These are phyloP conservation scores for Buathra laborator DNA, from an alignment of 2,888 invertebrate genomes.

Conservation along the genomic window DNA sequence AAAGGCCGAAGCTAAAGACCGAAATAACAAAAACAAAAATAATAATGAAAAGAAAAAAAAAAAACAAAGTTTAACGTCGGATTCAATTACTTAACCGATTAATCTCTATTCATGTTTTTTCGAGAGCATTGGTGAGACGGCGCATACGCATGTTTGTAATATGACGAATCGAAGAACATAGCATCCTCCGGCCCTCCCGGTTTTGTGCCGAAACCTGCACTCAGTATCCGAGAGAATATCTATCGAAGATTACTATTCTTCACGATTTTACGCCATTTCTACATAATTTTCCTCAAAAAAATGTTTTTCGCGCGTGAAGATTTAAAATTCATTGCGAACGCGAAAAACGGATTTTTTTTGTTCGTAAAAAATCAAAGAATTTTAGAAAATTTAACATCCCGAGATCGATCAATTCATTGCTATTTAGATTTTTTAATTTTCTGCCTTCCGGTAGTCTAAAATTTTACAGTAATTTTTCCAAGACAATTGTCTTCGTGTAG, in stretches of 20 bases:
- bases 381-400: not conserved
- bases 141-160: conserved; percentile 39
- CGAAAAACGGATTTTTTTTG: too few relatives aligned
- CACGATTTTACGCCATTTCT: not conserved
- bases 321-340: too few relatives aligned
- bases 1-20: conserved; percentile 72
- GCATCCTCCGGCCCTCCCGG: conserved; percentile 48
- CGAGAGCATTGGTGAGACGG: conserved; percentile 37
- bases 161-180: conserved; percentile 33
- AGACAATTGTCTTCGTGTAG: not conserved
- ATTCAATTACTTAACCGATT: conserved; percentile 44
- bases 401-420: not conserved
- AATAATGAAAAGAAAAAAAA: conserved; percentile 29
- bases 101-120: conserved; percentile 32
- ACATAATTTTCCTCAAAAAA: not conserved
- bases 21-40: conserved; percentile 61
- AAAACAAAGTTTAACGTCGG: conserved; percentile 36
- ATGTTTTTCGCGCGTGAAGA: too few relatives aligned
- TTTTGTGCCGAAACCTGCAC: conserved; percentile 18
- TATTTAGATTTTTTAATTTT: not conserved
- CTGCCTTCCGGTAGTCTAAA: not conserved
- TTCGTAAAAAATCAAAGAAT: not conserved
- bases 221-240: conserved; percentile 3
- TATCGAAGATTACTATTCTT: not conserved
- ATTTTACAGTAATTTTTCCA: not conserved